Conservation (phyloP, 2,888 invertebrate species). For the Diaphora mendica region DNA sequence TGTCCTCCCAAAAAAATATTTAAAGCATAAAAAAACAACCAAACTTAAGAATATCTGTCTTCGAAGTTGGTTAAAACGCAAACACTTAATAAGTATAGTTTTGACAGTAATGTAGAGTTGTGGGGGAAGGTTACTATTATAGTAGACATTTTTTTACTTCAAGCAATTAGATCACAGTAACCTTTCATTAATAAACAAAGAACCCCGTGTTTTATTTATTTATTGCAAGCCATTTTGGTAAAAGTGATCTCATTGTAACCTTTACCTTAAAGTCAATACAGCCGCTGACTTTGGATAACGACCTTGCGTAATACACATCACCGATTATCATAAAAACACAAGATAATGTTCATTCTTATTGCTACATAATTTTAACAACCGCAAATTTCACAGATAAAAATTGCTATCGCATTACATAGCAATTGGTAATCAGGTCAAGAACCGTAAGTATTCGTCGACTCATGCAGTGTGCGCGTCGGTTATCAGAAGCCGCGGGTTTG, state of each 20-base stretch:
- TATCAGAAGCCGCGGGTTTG: not conserved
- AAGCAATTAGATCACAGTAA: too few relatives aligned
- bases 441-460: not conserved
- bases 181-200: too few relatives aligned
- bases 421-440: conserved; percentile 1
- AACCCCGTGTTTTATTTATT: too few relatives aligned
- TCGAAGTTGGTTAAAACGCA: too few relatives aligned
- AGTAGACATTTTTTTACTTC: too few relatives aligned
- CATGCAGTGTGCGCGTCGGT: not conserved
- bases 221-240: not conserved
- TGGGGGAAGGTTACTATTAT: too few relatives aligned
- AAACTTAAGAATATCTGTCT: too few relatives aligned
- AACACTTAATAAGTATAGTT: too few relatives aligned
- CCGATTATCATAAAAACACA: not conserved
- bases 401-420: not conserved
- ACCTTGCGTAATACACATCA: not conserved
- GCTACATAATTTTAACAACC: not conserved
- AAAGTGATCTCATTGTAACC: conserved; percentile 26
- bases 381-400: not conserved
- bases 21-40: too few relatives aligned
- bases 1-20: too few relatives aligned
- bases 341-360: not conserved
- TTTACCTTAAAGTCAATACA: conserved; percentile 28
- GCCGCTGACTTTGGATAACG: not conserved
- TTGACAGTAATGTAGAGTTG: too few relatives aligned